A percentile compares a stretch with the other conserved stretches of the same genome.
Evolutionary conservation across 2,797 vertebrate genomes (phyloP).

Genomic region (Chaenodraco wilsoni): DNA sequence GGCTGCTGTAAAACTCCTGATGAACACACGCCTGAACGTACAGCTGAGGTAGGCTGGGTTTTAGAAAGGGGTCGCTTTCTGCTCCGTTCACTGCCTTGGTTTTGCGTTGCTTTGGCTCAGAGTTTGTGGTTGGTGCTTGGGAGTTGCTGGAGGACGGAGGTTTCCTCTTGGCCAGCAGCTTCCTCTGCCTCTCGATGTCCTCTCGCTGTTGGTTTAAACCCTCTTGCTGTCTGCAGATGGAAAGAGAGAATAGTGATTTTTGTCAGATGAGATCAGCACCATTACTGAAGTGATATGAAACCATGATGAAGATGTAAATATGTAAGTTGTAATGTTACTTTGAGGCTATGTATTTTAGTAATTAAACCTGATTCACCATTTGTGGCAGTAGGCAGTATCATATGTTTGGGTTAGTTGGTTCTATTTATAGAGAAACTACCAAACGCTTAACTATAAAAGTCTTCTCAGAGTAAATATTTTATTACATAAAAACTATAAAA

Average conservation of each 20-base stretch:
- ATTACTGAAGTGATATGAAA: background rate
- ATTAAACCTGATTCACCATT: background rate
- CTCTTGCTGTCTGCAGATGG: slow-evolving; percentile 92
- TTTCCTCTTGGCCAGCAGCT: slow-evolving; percentile 97
- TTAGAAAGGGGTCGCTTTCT: slow-evolving; percentile 97
- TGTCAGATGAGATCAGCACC: background rate
- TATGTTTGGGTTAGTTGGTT: background rate
- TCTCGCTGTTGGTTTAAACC: slow-evolving; percentile 98
- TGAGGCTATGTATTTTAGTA: background rate
- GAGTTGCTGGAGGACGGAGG: slow-evolving; percentile 93
- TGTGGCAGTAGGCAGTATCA: background rate
- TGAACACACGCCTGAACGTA: slow-evolving; percentile 72
- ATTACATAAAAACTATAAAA: background rate
- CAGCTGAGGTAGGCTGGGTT: slow-evolving; percentile 98
- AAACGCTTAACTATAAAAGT: background rate
- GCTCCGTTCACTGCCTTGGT: slow-evolving; percentile 98
- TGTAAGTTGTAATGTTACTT: background rate
- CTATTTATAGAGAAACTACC: background rate
- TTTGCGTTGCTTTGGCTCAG: slow-evolving; percentile 99
- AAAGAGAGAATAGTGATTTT: background rate
- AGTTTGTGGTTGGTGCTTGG: slow-evolving; percentile 94
- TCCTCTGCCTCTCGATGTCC: slow-evolving; percentile 98
- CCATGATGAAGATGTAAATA: background rate
- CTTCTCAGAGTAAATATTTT: too few species aligned
- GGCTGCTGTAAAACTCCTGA: background rate